Evolutionary conservation across 2,113 vertebrate species (phyloP), one percentile per base, ranked within the genome.

Genomic region (Python bivittatus): DNA sequence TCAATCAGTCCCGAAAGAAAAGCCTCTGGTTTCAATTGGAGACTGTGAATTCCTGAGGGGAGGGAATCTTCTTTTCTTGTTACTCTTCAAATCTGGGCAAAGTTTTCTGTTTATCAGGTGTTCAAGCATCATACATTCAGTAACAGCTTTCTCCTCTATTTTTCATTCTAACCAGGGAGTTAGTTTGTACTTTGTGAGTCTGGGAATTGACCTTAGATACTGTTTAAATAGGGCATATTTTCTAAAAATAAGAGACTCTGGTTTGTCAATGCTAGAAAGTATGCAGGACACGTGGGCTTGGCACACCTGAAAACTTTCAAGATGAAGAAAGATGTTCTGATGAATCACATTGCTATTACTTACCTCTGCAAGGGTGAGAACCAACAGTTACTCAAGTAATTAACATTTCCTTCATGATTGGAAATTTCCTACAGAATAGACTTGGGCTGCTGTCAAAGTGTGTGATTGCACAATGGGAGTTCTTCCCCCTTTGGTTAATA

Each of bases 241-340:
- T 96, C 92, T 96, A 44, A 91, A n/a, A 94, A 91, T 93, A 91
- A 95, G 93, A 93, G 84, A n/a, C 56, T 90, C 95, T 96, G 93
- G 95, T 95, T 94, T 95, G 94, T 91, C 94, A 93, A 95, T 96
- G 95, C 95, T 96, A 96, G 96, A 96, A 97, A 97, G 94, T 96
- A 96, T 97, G 94, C 96, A 96, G 93, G 92, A 89, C 88, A 0
- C 97, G 96, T 97, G 52, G 97, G 29, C 91, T 95, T 97, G 96
- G 96, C 96, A 96, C 91, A 93, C 96, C 52, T 90, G 93, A 85
- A 91, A 89, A 94, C 93, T 95, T 94, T 95, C 92, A 94, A 93
- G 91, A 92, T 95, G 91, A 89, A 96, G 91, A 91, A 96, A 95
- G 90, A 42, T 33, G 53, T 95, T 93, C 88, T 83, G 92, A 92